Evolutionary conservation across 2,888 invertebrate species (phyloP).

Genomic region (Cheilosia vernalis): DNA sequence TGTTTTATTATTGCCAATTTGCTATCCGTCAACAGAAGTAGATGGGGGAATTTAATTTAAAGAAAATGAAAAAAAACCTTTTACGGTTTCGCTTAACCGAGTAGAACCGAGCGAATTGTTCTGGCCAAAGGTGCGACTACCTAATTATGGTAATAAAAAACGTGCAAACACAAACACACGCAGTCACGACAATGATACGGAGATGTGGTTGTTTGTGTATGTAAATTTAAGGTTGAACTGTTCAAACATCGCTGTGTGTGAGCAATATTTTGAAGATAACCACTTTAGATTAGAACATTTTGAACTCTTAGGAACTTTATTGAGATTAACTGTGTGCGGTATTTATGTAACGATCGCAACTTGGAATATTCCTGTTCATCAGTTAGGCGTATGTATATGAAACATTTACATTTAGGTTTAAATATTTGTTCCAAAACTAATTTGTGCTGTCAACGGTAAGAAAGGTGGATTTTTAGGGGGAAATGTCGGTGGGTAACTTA

Average conservation of each 20-base stretch:
- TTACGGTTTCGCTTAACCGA: conserved; percentile 31
- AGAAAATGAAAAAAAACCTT: background rate
- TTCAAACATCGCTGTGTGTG: background rate
- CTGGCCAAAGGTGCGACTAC: conserved; percentile 45
- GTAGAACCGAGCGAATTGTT: conserved; percentile 2
- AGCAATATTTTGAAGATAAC: background rate
- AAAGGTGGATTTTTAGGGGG: too few species aligned
- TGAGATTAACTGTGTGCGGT: background rate
- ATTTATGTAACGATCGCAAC: too few species aligned
- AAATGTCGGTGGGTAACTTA: too few species aligned
- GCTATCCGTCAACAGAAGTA: conserved; percentile 17
- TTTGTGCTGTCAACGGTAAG: too few species aligned
- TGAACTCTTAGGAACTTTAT: background rate
- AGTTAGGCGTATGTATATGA: too few species aligned
- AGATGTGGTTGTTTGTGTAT: background rate
- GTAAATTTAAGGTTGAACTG: conserved; percentile 5
- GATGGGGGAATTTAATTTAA: background rate
- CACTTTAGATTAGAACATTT: background rate
- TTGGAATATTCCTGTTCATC: too few species aligned
- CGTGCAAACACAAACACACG: conserved; percentile 19
- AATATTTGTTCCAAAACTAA: too few species aligned
- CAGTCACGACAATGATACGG: background rate
- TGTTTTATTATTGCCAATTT: conserved; percentile 38
- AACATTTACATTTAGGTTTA: too few species aligned
- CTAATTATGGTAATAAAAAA: conserved; percentile 38